Evolutionary conservation across 1,140 invertebrate species (phyloP).

Genomic region (Micrasema minimum): DNA sequence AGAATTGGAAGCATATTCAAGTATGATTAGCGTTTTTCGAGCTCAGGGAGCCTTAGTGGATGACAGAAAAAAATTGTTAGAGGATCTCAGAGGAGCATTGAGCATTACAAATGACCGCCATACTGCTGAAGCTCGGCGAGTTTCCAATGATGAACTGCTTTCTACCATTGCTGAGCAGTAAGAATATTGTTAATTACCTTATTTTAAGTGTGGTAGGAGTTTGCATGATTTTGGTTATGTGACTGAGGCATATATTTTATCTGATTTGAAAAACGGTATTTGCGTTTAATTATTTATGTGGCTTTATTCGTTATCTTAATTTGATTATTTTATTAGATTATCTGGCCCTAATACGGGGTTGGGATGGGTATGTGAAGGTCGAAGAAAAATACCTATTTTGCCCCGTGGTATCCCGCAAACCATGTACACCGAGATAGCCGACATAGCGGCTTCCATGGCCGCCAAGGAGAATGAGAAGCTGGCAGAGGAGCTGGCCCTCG

Average conservation of each 20-base stretch:
- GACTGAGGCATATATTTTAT: conserved; percentile 7
- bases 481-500: conserved; percentile 21
- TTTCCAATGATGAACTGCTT: conserved; percentile 90
- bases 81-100: conserved; percentile 82
- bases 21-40: conserved; percentile 87
- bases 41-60: conserved; percentile 89
- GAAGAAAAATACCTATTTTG: conserved; percentile 82
- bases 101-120: conserved; percentile 91
- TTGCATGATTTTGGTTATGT: conserved; percentile 7
- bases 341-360: conserved; percentile 81
- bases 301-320: neutral
- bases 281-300: neutral
- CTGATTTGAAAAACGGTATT: neutral
- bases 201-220: neutral
- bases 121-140: conserved; percentile 88
- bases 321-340: conserved; percentile 69
- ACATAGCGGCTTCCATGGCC: conserved; percentile 68
- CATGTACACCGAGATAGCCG: conserved; percentile 85
- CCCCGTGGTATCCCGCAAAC: conserved; percentile 85
- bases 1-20: conserved; percentile 93
- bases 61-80: conserved; percentile 85
- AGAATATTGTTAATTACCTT: conserved; percentile 57
- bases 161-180: conserved; percentile 89
- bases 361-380: conserved; percentile 89
- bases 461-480: conserved; percentile 64